Base-by-base conservation (phyloP, 1,140 invertebrate genomes). In the Lepidurus packardi region DNA sequence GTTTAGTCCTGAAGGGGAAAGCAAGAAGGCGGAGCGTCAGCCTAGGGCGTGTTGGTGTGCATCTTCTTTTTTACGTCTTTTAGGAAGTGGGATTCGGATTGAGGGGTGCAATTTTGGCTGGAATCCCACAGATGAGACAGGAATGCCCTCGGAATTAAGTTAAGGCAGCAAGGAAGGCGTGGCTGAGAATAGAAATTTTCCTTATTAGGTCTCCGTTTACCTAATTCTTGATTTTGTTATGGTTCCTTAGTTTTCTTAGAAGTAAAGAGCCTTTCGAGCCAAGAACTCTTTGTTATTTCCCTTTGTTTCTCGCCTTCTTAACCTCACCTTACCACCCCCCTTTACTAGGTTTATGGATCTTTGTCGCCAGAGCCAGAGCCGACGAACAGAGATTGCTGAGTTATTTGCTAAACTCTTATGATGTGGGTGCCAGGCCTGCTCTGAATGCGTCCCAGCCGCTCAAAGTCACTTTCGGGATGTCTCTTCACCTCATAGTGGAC, bases 401-500 rank as follows among this genome's bases (percentile, higher is more conserved):
- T 73, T 88, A 92, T 81, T 85, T 93, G 73, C 90, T 93, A 88
- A 86, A 89, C 76, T 88, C 88, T 80, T 94, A 94, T 84, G 92
- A 93, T 83, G 87, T 90, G 2, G 90, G 90, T 2, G 92, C 93
- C 43, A 84, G 92, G 76, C 93, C 92, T 7, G 91, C 90, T 8
- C 87, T 89, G 81, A 92, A 93, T 85, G 91, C 91, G 42, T 90
- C 91, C 7, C 85, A 90, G 75, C 90, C 92, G 0, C 85, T 94
- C 8, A 88, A 89, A 34, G 92, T 94, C 79, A 89, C 90, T 74
- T 94, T 94, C 82, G 92, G 92, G 43, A 88, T 94, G 1, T 92
- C 92, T 1, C 86, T 94, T 78, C 92, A 93, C 85, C 92, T 93
- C 82, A 92, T 93, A 77, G 92, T 93, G 81, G 91, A 92, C 81